Evolutionary conservation across 2,888 invertebrate genomes (phyloP).

Genomic region (Aricia artaxerxes): DNA sequence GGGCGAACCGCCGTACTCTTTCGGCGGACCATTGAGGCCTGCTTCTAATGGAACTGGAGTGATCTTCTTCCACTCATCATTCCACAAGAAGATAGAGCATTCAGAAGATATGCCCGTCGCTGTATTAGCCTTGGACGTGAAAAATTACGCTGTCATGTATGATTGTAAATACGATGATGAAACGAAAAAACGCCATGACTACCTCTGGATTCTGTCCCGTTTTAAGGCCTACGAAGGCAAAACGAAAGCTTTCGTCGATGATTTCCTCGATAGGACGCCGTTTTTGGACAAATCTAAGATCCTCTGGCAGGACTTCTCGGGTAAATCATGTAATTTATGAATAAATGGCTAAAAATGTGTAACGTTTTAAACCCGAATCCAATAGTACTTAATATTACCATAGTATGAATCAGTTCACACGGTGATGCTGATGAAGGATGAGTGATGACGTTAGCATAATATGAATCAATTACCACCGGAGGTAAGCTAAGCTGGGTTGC

Average conservation of each 20-base stretch:
- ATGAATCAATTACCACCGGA: no score
- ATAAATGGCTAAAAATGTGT: no score
- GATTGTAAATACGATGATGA: constrained; percentile 15
- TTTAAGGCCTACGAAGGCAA: not conserved
- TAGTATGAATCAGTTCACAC: no score
- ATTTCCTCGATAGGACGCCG: not conserved
- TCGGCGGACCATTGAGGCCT: not conserved
- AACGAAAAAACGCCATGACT: not conserved
- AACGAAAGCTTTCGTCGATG: not conserved
- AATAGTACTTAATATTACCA: no score
- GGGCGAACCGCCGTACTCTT: not conserved
- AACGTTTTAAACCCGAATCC: no score
- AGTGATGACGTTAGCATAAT: no score
- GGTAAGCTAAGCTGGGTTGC: no score
- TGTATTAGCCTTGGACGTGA: not conserved
- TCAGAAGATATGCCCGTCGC: not conserved
- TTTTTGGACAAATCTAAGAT: constrained; percentile 23
- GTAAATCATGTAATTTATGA: not conserved
- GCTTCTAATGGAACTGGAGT: not conserved
- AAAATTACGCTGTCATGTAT: not conserved
- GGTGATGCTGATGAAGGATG: no score
- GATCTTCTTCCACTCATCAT: not conserved
- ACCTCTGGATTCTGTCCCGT: constrained; percentile 12
- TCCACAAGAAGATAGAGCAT: not conserved
- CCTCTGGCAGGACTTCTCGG: not conserved